Base-by-base conservation (phyloP, 2,888 invertebrate species). In the Acleris holmiana region DNA sequence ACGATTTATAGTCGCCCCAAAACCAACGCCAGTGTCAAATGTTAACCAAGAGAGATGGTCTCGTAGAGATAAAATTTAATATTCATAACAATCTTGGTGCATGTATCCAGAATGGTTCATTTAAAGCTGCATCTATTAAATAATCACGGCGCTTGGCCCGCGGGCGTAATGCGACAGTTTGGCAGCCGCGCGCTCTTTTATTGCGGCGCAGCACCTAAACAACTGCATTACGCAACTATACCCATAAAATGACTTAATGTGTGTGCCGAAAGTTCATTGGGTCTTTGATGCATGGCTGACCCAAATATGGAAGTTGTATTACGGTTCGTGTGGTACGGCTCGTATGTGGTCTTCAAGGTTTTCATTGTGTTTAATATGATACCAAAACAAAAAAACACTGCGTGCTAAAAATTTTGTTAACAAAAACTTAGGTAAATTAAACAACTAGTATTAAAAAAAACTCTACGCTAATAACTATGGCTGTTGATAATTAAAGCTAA, bases 161-260 rank as follows among this genome's bases (percentile, higher is more conserved):
- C 19, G 5, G 35, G 18, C 35, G 51, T 35, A 60, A 41, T 47
- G 19, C 17, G 47, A 35, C 54, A 18, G 21, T 61, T 51, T 61
- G 61, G 61, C 61, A 61, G 47, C 41, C 17, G 23, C 41, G 18
- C 19, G 35, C 54, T 40, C 23, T 48, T 41, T 54, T 51, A 23
- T 48, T 15, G 48, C 46, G 46, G 21, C 21, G 2, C 23, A 48
- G n/a, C 48, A 18, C 48, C 54, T 61, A 54, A 61, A 61, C 47
- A 61, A 61, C 54, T 54, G 46, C 21, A 54, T 61, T 54, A 54
- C 54, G 61, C 61, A 54, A 61, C 29, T 51, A 15, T 10, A 35
- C 10, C 51, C 18, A 51, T 59, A 50, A 59, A 59, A 59, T 10
- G 23, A 6, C 44, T 46, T 25, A 41, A 59, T 50, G 50, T 40